A percentile compares a stretch with the other conserved stretches of the same genome.
Evolutionary conservation across 2,113 vertebrate genomes (phyloP).

Genomic region (Lophotis ruficrista): DNA sequence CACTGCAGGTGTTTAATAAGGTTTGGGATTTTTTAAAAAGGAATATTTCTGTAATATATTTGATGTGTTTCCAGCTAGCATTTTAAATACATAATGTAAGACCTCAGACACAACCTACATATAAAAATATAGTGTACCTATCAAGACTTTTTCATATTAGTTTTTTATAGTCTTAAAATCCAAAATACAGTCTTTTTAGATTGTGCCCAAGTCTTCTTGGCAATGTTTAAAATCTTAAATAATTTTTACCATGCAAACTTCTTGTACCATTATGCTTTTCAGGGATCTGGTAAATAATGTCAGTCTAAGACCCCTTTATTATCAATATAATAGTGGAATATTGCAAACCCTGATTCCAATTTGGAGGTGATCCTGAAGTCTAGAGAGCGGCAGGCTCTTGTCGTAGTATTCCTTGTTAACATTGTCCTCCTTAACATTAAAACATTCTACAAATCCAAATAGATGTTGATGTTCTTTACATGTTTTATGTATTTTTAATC

Average conservation of each 20-base stretch:
- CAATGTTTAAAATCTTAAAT: neutral
- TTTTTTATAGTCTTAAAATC: neutral
- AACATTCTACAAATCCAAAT: neutral
- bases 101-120: neutral
- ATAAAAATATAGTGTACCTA: neutral
- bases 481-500: neutral
- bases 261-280: neutral
- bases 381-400: neutral
- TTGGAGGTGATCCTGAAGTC: neutral
- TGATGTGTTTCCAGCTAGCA: neutral
- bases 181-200: neutral
- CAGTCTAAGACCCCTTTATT: neutral
- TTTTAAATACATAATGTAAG: neutral
- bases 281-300: neutral
- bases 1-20: neutral
- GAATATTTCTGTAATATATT: neutral
- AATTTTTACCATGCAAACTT: neutral
- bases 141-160: neutral
- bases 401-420: neutral
- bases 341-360: neutral
- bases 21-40: neutral
- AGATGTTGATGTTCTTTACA: neutral
- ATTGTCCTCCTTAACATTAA: neutral
- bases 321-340: neutral
- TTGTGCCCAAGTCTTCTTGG: neutral